Conservation (phyloP, 1,140 invertebrate species). For the Zaprionus lachaisei region DNA sequence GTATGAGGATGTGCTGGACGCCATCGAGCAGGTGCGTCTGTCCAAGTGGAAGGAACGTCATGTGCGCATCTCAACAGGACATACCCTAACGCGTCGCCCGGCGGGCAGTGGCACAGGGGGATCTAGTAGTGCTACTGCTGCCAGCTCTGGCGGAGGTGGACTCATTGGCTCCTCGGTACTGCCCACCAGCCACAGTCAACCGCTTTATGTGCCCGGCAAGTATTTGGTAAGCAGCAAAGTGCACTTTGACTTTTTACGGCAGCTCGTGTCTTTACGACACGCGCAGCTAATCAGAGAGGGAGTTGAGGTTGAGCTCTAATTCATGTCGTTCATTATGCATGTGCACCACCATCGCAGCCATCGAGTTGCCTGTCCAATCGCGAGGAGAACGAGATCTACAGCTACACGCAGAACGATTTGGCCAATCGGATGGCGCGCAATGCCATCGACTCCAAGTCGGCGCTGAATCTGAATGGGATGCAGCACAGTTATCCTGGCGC, state of each 20-base stretch:
- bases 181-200: slow-evolving; percentile 86
- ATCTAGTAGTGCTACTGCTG: slow-evolving; percentile 33
- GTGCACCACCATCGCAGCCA: slow-evolving; percentile 86
- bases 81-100: slow-evolving; percentile 68
- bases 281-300: slow-evolving; percentile 40
- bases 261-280: slow-evolving; percentile 53
- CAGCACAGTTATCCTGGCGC: slow-evolving; percentile 83
- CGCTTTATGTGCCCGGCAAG: slow-evolving; percentile 94
- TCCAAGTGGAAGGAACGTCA: slow-evolving; percentile 88
- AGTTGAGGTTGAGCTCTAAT: slow-evolving; percentile 53
- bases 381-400: slow-evolving; percentile 96
- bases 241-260: slow-evolving; percentile 63
- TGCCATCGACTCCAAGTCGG: slow-evolving; percentile 83
- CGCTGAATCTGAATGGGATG: slow-evolving; percentile 83
- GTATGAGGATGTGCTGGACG: slow-evolving; percentile 93
- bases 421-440: slow-evolving; percentile 82
- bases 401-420: slow-evolving; percentile 87
- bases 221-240: slow-evolving; percentile 91
- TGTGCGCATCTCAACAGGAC: slow-evolving; percentile 86
- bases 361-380: slow-evolving; percentile 95
- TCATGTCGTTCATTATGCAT: slow-evolving; percentile 76
- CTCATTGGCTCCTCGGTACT: slow-evolving; percentile 83
- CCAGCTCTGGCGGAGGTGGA: slow-evolving; percentile 50
- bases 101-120: slow-evolving; percentile 38
- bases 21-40: slow-evolving; percentile 86